Evolutionary conservation across 2,888 invertebrate genomes (phyloP).

Genomic region (Lasioglossum figueresi): DNA sequence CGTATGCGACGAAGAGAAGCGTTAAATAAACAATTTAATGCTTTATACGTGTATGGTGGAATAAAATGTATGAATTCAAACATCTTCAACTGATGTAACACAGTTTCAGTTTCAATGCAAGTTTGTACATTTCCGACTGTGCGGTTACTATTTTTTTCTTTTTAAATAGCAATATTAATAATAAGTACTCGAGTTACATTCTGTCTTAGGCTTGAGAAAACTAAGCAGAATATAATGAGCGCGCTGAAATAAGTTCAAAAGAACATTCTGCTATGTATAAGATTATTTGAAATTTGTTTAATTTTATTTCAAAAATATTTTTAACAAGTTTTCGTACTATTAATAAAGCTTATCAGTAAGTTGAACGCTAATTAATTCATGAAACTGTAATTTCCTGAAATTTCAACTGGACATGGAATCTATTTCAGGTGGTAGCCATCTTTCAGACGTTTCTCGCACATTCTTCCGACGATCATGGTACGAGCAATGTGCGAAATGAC

Average conservation of each 20-base stretch:
- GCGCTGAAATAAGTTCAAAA: conserved; percentile 12
- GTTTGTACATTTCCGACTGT: conserved; percentile 15
- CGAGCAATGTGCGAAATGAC: not conserved
- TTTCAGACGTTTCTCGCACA: conserved; percentile 21
- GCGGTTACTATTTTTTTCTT: not conserved
- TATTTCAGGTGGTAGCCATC: not conserved
- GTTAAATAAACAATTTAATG: conserved; percentile 48
- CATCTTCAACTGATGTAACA: conserved; percentile 32
- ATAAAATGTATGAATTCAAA: conserved; percentile 36
- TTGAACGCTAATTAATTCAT: not conserved
- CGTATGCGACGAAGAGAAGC: conserved; percentile 27
- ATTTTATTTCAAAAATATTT: conserved; percentile 5
- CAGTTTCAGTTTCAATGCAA: conserved; percentile 9
- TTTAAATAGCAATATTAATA: conserved; percentile 16
- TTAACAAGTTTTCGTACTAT: not conserved
- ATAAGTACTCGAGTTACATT: conserved; percentile 22
- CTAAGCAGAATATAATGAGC: conserved; percentile 7
- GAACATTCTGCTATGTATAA: not conserved
- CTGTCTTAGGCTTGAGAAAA: not conserved
- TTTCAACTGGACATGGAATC: not conserved
- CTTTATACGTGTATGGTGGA: conserved; percentile 35
- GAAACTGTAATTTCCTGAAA: not conserved
- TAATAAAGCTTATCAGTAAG: conserved; percentile 24
- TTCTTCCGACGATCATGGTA: conserved; percentile 14
- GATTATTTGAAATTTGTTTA: conserved; percentile 2